phyloP scores from a whole-genome alignment of 1,140 invertebrate species.

The Temnothorax longispinosus region DNA sequence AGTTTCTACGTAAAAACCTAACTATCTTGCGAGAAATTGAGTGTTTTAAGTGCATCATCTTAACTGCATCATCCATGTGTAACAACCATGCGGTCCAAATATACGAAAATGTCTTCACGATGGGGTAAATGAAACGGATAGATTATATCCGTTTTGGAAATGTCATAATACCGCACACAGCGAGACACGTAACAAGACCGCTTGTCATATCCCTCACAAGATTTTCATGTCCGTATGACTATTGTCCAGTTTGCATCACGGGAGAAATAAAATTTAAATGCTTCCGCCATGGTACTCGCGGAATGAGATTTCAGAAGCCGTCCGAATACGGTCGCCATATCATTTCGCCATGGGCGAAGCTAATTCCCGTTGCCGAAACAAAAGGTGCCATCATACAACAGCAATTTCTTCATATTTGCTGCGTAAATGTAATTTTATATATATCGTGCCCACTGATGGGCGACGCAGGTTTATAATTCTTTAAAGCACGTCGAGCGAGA shows the following conservation, averaged over 20 bases:
- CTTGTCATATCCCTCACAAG: slow-evolving; percentile 25
- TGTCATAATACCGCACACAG: not conserved
- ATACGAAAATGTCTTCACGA: not conserved
- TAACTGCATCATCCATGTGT: not conserved
- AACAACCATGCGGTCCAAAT: not conserved
- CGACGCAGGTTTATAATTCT: slow-evolving; percentile 41
- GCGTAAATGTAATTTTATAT: slow-evolving; percentile 53
- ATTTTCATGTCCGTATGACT: slow-evolving; percentile 30
- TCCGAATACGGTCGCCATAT: slow-evolving; percentile 16
- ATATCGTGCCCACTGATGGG: not conserved
- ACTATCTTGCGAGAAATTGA: not conserved
- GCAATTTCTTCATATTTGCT: slow-evolving; percentile 32
- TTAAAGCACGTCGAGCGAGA: slow-evolving; percentile 38
- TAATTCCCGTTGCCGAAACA: slow-evolving; percentile 42
- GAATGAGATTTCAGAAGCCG: slow-evolving; percentile 22
- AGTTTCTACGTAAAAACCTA: not conserved
- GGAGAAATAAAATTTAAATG: slow-evolving; percentile 52
- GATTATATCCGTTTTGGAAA: slow-evolving; percentile 12
- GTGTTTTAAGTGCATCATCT: not conserved
- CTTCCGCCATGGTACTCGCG: not conserved
- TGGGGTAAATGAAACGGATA: not conserved
- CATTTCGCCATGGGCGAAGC: slow-evolving; percentile 7
- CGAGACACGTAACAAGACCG: not conserved
- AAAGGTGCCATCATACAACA: not conserved
- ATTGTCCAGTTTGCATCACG: slow-evolving; percentile 15